phyloP scores from a whole-genome alignment of 2,113 vertebrate species.

The Pteruthius melanotis region DNA sequence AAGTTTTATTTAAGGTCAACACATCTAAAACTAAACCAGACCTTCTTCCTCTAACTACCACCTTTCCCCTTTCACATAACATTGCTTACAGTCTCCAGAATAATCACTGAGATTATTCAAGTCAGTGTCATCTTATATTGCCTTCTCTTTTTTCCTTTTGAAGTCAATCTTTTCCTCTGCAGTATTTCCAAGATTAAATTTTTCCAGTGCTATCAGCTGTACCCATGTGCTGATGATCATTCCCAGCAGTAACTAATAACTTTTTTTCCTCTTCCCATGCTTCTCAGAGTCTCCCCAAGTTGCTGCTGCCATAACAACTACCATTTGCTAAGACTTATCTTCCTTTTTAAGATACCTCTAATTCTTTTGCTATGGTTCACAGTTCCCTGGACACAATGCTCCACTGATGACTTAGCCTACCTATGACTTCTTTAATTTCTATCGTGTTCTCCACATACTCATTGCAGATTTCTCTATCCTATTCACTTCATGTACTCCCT shows the following conservation, averaged over 20 bases:
- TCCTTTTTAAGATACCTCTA: neutral
- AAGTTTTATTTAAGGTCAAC: conserved; percentile 10
- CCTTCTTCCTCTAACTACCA: neutral
- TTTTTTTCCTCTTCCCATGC: neutral
- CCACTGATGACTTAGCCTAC: neutral
- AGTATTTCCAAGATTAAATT: neutral
- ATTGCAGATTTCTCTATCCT: neutral
- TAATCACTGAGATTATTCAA: neutral
- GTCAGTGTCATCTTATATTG: neutral
- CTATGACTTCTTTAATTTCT: neutral
- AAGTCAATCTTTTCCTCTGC: neutral
- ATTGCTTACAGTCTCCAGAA: neutral
- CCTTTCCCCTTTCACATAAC: neutral
- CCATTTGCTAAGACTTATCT: neutral
- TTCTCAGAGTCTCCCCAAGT: neutral
- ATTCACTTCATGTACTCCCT: neutral
- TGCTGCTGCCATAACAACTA: neutral
- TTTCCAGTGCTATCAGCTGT: neutral
- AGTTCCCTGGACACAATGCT: neutral
- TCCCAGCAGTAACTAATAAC: neutral
- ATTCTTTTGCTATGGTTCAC: neutral
- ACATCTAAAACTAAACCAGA: neutral
- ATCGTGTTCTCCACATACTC: neutral
- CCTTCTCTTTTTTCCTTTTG: neutral
- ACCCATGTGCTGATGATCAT: neutral